Evolutionary conservation across 2,797 vertebrate genomes (phyloP).

Genomic region (Takifugu ocellatus): DNA sequence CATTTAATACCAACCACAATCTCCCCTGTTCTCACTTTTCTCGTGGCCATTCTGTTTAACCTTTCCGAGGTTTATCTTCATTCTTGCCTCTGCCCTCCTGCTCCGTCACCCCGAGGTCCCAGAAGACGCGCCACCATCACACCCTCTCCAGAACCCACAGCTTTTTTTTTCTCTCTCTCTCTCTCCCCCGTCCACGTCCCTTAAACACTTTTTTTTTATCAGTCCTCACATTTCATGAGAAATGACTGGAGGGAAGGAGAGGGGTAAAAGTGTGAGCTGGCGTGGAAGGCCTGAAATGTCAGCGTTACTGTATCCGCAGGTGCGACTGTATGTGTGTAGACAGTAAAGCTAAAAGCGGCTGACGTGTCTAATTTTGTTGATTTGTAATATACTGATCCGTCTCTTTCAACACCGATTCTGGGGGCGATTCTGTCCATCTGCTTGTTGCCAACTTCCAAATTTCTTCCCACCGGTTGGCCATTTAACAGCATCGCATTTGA

Average conservation of each 20-base stretch:
- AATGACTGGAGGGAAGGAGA: constrained; percentile 39
- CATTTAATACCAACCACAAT: too few relatives aligned
- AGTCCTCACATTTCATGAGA: constrained; percentile 40
- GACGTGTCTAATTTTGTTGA: too few relatives aligned
- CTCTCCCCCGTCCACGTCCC: constrained; percentile 14
- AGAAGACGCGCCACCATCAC: constrained; percentile 41
- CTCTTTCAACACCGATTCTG: constrained; percentile 14
- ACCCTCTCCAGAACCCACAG: constrained; percentile 32
- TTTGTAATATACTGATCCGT: neutral
- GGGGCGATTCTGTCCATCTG: constrained; percentile 36
- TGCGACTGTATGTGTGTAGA: neutral
- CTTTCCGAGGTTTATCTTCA: neutral
- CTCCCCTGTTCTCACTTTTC: too few relatives aligned
- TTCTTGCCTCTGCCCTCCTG: constrained; percentile 8
- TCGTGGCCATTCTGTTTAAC: neutral
- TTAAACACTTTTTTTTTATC: constrained; percentile 30
- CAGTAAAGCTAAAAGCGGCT: neutral
- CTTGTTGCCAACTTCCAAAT: constrained; percentile 15
- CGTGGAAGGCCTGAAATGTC: constrained; percentile 39
- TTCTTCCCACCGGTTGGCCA: constrained; percentile 2
- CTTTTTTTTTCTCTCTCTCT: constrained; percentile 11
- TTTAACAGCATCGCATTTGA: constrained; percentile 3
- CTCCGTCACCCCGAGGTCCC: constrained; percentile 25
- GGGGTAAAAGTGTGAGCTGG: constrained; percentile 32
- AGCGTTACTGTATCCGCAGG: neutral